These are phyloP conservation scores for Tachina lurida DNA, from an alignment of 2,888 invertebrate species.

Conservation along the genomic window DNA sequence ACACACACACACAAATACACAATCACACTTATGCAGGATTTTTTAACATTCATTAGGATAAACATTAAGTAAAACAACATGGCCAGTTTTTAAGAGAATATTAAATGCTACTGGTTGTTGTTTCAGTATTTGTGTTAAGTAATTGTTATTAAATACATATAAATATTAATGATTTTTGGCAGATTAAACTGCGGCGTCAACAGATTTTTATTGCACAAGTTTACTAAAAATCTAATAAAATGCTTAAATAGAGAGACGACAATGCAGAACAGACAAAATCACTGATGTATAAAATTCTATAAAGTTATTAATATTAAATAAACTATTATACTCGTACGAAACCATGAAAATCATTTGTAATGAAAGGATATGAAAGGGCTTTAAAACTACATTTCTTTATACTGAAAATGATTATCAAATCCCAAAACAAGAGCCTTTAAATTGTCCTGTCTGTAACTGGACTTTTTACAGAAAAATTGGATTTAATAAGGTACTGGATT, in stretches of 20 bases:
- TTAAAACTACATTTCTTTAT: too few species aligned
- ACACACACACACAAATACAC: neutral
- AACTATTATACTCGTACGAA: too few species aligned
- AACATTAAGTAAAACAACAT: constrained; percentile 28
- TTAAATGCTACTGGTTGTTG: constrained; percentile 1
- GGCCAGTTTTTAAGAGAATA: constrained; percentile 35
- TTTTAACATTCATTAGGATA: constrained; percentile 22
- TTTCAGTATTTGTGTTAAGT: constrained; percentile 20
- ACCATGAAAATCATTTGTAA: too few species aligned
- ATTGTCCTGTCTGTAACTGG: too few species aligned
- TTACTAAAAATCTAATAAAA: neutral
- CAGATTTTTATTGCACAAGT: neutral
- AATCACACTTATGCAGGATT: too few species aligned
- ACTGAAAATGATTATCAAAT: too few species aligned
- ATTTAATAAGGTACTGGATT: too few species aligned
- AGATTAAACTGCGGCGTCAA: constrained; percentile 29
- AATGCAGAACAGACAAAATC: neutral
- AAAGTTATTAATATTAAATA: too few species aligned
- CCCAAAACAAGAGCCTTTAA: too few species aligned
- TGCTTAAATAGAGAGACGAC: neutral
- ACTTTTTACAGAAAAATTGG: too few species aligned
- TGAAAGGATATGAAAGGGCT: too few species aligned
- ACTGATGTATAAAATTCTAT: neutral
- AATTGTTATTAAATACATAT: constrained; percentile 1
- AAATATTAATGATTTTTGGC: constrained; percentile 61